Conservation (phyloP, 2,797 vertebrate species). For the Ceryle rudis region DNA sequence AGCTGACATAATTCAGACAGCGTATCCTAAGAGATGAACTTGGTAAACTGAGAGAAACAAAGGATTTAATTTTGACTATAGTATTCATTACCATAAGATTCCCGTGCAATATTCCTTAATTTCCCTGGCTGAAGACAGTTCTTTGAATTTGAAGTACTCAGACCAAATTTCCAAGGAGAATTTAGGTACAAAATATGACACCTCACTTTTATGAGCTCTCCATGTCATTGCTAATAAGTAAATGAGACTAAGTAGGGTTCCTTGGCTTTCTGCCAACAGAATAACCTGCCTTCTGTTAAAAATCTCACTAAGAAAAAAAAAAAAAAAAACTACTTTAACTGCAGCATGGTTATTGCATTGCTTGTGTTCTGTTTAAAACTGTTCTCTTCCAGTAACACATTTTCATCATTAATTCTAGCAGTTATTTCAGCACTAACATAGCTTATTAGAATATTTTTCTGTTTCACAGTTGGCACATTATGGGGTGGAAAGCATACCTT, state of each 20-base stretch:
- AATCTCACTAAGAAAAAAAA: background rate
- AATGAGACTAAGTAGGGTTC: background rate
- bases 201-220: background rate
- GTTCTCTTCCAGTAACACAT: background rate
- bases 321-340: background rate
- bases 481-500: background rate
- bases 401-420: background rate
- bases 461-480: background rate
- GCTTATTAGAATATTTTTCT: background rate
- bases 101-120: background rate
- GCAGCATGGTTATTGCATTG: background rate
- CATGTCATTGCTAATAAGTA: background rate
- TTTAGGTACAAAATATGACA: fast-evolving
- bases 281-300: background rate
- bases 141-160: background rate
- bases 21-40: background rate
- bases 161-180: background rate
- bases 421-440: background rate
- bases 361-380: background rate
- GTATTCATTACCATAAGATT: background rate
- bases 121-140: background rate
- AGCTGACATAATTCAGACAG: background rate
- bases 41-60: background rate
- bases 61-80: background rate
- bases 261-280: background rate